phyloP scores from a whole-genome alignment of 2,113 vertebrate genomes.

The Apus apus region DNA sequence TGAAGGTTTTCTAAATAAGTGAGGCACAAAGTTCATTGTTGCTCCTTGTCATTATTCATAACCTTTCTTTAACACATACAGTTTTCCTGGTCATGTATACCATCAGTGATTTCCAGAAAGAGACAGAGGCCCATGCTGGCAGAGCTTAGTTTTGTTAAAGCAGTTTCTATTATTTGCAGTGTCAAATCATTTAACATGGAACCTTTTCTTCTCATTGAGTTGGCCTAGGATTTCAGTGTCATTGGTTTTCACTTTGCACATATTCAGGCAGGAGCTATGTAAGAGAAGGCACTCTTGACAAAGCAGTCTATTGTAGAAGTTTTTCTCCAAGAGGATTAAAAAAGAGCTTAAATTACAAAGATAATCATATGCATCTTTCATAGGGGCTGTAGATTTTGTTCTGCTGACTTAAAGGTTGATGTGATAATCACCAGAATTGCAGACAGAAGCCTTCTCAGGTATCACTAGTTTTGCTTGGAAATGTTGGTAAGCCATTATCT shows the following conservation, averaged over 20 bases:
- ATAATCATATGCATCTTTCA: slow-evolving; percentile 13
- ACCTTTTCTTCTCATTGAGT: neutral
- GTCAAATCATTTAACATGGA: neutral
- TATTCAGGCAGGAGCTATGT: neutral
- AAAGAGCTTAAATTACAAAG: slow-evolving; percentile 34
- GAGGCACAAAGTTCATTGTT: neutral
- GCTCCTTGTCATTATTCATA: neutral
- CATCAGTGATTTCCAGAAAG: neutral
- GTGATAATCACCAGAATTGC: slow-evolving; percentile 34
- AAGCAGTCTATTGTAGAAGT: slow-evolving; percentile 14
- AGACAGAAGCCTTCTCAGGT: slow-evolving; percentile 36
- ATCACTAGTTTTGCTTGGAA: neutral
- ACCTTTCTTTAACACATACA: neutral
- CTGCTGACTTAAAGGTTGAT: neutral
- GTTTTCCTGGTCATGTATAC: neutral
- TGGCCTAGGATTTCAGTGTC: slow-evolving; percentile 12
- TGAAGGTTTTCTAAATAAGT: neutral
- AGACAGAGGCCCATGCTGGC: neutral
- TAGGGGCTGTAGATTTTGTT: neutral
- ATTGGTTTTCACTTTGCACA: neutral
- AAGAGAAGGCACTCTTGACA: neutral
- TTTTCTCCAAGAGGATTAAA: slow-evolving; percentile 9
- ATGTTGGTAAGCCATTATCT: neutral
- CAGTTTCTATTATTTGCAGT: neutral
- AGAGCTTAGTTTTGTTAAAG: slow-evolving; percentile 2